Evolutionary conservation across 2,888 invertebrate genomes (phyloP), one percentile per base, ranked within the genome.

Genomic region (Eretmocerus hayati): DNA sequence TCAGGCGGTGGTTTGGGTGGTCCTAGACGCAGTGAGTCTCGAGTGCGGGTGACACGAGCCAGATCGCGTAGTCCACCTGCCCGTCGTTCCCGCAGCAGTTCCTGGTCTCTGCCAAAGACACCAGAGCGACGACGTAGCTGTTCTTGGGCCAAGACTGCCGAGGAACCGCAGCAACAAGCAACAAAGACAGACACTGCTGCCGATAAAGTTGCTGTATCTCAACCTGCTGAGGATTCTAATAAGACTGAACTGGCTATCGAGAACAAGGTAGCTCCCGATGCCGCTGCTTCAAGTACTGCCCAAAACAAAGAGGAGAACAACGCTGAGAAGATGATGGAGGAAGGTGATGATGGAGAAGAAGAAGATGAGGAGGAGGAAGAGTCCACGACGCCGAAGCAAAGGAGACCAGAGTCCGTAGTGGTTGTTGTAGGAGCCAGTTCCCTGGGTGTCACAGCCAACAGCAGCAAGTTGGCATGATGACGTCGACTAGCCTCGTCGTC

Each of bases 41-140:
- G 53, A 26, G 64, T 68, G 4, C 64, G 52, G 21, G 22, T 58
- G 8, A 54, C 56, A 1, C 49, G 55, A 4, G 58, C 57, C 13
- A 58, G 54, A 36, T 58, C 57, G 2, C 52, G 53, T 6, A 43
- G 59, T 3, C 53, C 59, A 4, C 59, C 64, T 19, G 62, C 61
- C 40, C 64, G 52, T 50, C 62, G 68, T 32, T 69, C 69, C 2
- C 66, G 78, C 1, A 79, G 80, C 1, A 78, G 77, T 55, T 81
- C 81, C 15, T 81, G 82, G 81, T 82, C 83, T 0, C 62, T 79
- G 40, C 80, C 80, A 48, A 58, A 74, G 54, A 76, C 77, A 9
- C 57, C 73, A 2, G 49, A 59, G 35, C 53, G 61, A 33, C 53
- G 63, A 23, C 56, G 66, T 22, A 69, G 69, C 35, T 74, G 75